Conservation (phyloP, 1,140 invertebrate genomes). For the Lepidurus apus region DNA sequence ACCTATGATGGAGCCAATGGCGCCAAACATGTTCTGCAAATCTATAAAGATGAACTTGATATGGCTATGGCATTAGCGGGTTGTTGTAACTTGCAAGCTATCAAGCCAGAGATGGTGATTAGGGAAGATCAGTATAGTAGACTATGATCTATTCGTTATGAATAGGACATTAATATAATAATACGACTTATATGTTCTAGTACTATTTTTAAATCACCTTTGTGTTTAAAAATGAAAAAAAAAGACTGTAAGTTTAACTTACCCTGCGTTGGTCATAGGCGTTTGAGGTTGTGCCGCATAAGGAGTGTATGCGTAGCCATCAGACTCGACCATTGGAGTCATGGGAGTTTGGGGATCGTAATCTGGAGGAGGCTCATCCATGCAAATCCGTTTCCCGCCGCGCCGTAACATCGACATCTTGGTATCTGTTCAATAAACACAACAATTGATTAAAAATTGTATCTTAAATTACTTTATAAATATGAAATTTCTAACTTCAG, state of each 20-base stretch:
- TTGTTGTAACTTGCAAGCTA: not conserved
- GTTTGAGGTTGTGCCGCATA: conserved; percentile 48
- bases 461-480: too few species aligned
- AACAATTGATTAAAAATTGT: too few species aligned
- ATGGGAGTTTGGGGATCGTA: conserved; percentile 74
- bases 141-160: not conserved
- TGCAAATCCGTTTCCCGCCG: conserved; percentile 79
- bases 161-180: too few species aligned
- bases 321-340: conserved; percentile 50
- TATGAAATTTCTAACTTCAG: too few species aligned
- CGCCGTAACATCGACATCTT: conserved; percentile 62
- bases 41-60: conserved; percentile 35
- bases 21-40: conserved; percentile 28
- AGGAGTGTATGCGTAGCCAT: conserved; percentile 46
- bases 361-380: conserved; percentile 80
- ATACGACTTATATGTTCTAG: too few species aligned
- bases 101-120: not conserved
- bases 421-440: not conserved
- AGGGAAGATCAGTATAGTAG: not conserved
- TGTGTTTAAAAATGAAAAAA: too few species aligned
- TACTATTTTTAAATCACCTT: too few species aligned
- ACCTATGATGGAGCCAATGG: conserved; percentile 31
- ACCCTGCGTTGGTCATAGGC: conserved; percentile 39
- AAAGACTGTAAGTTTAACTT: not conserved
- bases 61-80: conserved; percentile 35